Conservation (phyloP, 2,888 invertebrate species). For the Biston stratarius region DNA sequence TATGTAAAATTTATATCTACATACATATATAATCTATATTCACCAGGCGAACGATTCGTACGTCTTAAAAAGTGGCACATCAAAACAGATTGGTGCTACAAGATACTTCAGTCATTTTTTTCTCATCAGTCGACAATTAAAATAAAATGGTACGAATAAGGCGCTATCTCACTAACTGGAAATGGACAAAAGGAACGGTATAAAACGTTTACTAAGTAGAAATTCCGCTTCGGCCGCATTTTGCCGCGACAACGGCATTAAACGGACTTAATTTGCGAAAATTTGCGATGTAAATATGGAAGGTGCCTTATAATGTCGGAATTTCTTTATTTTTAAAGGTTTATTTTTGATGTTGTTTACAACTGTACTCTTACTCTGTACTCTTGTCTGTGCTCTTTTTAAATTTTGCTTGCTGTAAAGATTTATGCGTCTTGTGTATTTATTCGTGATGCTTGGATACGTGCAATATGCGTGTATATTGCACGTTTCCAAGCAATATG, state of each 20-base stretch:
- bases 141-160: slow-evolving; percentile 13
- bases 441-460: too few species aligned
- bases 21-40: too few species aligned
- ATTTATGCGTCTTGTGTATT: too few species aligned
- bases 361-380: too few species aligned
- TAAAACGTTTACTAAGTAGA: slow-evolving; percentile 51
- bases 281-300: slow-evolving; percentile 60
- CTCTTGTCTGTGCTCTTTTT: too few species aligned
- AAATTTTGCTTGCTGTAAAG: neutral
- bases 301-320: slow-evolving; percentile 32
- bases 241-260: slow-evolving; percentile 52
- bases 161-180: slow-evolving; percentile 19
- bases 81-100: neutral
- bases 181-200: slow-evolving; percentile 47
- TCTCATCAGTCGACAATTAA: slow-evolving; percentile 13
- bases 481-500: too few species aligned
- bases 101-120: slow-evolving; percentile 2
- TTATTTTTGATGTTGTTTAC: slow-evolving; percentile 32
- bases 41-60: too few species aligned
- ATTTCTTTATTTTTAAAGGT: slow-evolving; percentile 44
- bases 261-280: slow-evolving; percentile 59
- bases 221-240: slow-evolving; percentile 49
- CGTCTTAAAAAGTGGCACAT: neutral
- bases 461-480: too few species aligned
- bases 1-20: too few species aligned